Conservation (phyloP, 1,140 invertebrate genomes). For the Bombus waltoni region DNA sequence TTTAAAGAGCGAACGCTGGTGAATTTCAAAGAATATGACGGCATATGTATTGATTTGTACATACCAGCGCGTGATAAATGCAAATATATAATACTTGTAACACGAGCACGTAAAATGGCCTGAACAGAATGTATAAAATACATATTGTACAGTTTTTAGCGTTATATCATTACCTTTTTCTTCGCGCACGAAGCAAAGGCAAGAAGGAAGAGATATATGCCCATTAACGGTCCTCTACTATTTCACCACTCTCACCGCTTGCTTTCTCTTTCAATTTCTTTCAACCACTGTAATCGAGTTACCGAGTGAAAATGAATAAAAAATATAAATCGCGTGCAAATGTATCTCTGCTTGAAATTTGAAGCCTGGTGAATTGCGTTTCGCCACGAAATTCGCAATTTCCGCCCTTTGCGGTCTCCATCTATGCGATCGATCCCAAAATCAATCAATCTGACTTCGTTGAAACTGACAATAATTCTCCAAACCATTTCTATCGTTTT, state of each 20-base stretch:
- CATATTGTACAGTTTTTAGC: slow-evolving; percentile 32
- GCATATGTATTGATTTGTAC: slow-evolving; percentile 24
- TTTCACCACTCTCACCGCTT: background rate
- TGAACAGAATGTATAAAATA: slow-evolving; percentile 31
- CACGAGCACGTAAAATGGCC: background rate
- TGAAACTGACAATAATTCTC: background rate
- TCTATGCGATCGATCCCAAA: background rate
- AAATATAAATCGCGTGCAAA: slow-evolving; percentile 6
- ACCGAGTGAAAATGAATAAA: slow-evolving; percentile 9
- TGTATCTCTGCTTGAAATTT: slow-evolving; percentile 2
- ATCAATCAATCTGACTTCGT: background rate
- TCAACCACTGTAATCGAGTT: background rate
- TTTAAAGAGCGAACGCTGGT: slow-evolving; percentile 7
- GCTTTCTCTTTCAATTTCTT: background rate
- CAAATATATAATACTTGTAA: slow-evolving; percentile 17
- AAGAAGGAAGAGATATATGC: background rate
- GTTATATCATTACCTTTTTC: slow-evolving; percentile 41
- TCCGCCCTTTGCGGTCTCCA: background rate
- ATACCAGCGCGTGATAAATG: background rate
- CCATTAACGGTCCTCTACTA: background rate
- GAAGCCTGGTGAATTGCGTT: background rate
- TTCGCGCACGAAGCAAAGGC: background rate
- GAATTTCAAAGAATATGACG: slow-evolving; percentile 11
- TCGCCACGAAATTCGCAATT: background rate
- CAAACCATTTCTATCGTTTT: background rate